Evolutionary conservation across 2,888 invertebrate species (phyloP).

Genomic region (Ephialtes manifestator): DNA sequence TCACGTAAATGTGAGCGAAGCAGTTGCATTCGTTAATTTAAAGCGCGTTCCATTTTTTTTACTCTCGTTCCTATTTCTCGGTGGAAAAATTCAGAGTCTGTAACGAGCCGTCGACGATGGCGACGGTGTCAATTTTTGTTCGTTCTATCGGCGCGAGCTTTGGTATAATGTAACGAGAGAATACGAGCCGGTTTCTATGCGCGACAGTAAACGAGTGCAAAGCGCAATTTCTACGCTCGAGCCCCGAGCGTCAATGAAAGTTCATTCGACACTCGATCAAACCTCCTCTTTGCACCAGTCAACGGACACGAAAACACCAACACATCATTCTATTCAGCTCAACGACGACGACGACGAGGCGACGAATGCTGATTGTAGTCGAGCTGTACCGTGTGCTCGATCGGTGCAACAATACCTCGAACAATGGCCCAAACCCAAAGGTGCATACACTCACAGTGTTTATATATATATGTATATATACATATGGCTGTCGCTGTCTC

Average conservation of each 20-base stretch:
- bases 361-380: slow-evolving; percentile 11
- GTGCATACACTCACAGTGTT: not conserved
- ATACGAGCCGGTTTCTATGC: not conserved
- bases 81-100: not conserved
- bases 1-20: not conserved
- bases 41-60: not conserved
- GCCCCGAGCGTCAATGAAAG: slow-evolving; percentile 37
- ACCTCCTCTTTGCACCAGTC: slow-evolving; percentile 8
- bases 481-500: slow-evolving; percentile 24
- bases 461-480: too few species aligned
- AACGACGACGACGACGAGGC: slow-evolving; percentile 19
- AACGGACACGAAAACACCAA: slow-evolving; percentile 10
- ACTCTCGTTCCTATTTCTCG: not conserved
- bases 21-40: slow-evolving; percentile 9
- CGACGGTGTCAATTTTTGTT: slow-evolving; percentile 5
- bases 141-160: not conserved
- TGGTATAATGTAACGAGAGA: slow-evolving; percentile 35
- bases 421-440: slow-evolving; percentile 30
- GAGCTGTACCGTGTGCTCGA: slow-evolving; percentile 12
- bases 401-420: slow-evolving; percentile 25
- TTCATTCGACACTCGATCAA: slow-evolving; percentile 46
- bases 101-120: slow-evolving; percentile 22
- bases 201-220: slow-evolving; percentile 17
- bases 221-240: slow-evolving; percentile 27
- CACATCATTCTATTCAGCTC: not conserved